These are phyloP conservation scores for Crypturellus undulatus DNA, from an alignment of 2,113 vertebrate species.

Conservation along the genomic window DNA sequence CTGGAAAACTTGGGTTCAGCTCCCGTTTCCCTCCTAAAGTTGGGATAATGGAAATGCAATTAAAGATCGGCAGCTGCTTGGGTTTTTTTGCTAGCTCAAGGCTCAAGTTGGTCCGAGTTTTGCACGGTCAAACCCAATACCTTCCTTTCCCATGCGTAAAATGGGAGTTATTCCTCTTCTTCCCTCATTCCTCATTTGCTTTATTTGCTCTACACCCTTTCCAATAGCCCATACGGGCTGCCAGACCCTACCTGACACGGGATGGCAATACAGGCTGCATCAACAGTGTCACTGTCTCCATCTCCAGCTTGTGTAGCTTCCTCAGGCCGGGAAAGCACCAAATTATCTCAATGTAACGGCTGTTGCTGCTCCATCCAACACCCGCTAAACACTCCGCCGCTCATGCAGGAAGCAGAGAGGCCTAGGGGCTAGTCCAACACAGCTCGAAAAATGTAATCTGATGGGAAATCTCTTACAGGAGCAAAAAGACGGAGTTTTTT, in stretches of 20 bases:
- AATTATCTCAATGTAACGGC: neutral
- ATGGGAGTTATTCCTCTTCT: neutral
- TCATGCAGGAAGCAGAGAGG: neutral
- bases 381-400: neutral
- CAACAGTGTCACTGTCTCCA: neutral
- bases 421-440: neutral
- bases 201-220: neutral
- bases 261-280: rapidly evolving
- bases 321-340: neutral
- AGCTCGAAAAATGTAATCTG: neutral
- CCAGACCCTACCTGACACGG: neutral
- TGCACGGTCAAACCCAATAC: neutral
- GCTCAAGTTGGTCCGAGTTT: neutral
- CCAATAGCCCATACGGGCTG: rapidly evolving
- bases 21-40: neutral
- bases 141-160: neutral
- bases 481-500: neutral
- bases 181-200: neutral
- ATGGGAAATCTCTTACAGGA: neutral
- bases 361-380: neutral
- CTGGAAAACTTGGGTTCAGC: neutral
- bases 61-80: neutral
- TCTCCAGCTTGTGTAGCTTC: neutral
- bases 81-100: neutral
- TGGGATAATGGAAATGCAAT: neutral